These are phyloP conservation scores for Hemiscyllium ocellatum DNA, from an alignment of 2,113 vertebrate species.

Conservation along the genomic window DNA sequence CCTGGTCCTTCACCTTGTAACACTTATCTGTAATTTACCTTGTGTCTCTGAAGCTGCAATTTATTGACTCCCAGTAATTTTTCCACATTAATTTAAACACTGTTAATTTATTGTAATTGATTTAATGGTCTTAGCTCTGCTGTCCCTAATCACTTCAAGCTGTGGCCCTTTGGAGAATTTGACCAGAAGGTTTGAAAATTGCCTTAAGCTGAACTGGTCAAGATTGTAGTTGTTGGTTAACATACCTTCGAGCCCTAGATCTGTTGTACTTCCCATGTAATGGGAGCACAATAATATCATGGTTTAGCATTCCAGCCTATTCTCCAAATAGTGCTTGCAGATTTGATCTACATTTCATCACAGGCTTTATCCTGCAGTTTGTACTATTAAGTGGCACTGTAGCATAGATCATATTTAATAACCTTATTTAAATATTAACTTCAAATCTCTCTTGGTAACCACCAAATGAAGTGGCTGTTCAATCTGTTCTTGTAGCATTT, in stretches of 20 bases:
- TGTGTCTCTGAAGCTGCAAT: conserved; percentile 48
- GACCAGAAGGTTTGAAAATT: conserved; percentile 52
- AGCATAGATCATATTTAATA: neutral
- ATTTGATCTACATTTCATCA: neutral
- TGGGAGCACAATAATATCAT: neutral
- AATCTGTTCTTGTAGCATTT: neutral
- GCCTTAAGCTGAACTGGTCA: conserved; percentile 49
- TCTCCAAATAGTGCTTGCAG: neutral
- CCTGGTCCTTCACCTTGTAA: conserved; percentile 49
- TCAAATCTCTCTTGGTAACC: neutral
- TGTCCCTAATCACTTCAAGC: conserved; percentile 64
- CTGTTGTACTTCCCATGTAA: neutral
- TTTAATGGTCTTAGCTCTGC: conserved; percentile 57
- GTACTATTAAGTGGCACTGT: neutral
- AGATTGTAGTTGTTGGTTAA: conserved; percentile 49
- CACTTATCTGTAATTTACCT: conserved; percentile 57
- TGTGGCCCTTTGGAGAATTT: conserved; percentile 51
- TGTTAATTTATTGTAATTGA: conserved; percentile 54
- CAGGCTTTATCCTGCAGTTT: neutral
- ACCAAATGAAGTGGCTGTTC: neutral
- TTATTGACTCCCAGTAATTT: conserved; percentile 58
- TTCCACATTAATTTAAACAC: conserved; percentile 52
- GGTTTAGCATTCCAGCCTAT: neutral
- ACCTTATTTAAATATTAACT: neutral
- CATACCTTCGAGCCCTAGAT: neutral